Conservation (phyloP, 2,888 invertebrate genomes). For the Lypha dubia region DNA sequence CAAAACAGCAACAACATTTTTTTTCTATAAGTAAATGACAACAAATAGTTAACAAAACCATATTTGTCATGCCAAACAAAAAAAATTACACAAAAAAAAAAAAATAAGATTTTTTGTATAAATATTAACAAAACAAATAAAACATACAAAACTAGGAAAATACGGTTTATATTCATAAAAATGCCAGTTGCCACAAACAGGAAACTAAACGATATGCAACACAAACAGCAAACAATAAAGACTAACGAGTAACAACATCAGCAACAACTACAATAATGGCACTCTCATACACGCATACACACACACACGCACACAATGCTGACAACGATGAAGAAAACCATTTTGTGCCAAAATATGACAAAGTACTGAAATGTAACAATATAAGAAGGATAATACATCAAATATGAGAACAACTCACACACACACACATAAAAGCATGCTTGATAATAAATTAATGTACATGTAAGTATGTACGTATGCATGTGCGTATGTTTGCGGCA, state of each 20-base stretch:
- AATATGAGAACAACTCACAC: constrained; percentile 55
- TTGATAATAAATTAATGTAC: not conserved
- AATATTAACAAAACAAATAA: constrained; percentile 47
- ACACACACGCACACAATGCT: constrained; percentile 19
- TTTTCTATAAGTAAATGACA: constrained; percentile 11
- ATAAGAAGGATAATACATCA: constrained; percentile 70
- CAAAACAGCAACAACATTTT: constrained; percentile 38
- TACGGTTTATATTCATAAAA: constrained; percentile 55
- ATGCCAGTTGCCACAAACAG: constrained; percentile 62
- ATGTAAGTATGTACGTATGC: not conserved
- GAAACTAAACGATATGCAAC: constrained; percentile 68
- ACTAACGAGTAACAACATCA: constrained; percentile 61
- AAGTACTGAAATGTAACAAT: constrained; percentile 70
- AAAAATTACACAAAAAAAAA: constrained; percentile 18
- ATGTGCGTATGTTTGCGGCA: not conserved
- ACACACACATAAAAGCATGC: not conserved
- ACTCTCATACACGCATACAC: not conserved
- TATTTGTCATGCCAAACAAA: constrained; percentile 57
- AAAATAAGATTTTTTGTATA: not conserved
- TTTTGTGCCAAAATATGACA: constrained; percentile 66
- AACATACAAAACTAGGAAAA: constrained; percentile 54
- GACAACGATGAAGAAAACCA: constrained; percentile 53
- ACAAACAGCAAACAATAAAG: constrained; percentile 63
- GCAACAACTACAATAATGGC: constrained; percentile 29
- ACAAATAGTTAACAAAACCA: constrained; percentile 62